Base-by-base conservation (phyloP, 2,113 vertebrate genomes). In the Phrynosoma blainvillii region DNA sequence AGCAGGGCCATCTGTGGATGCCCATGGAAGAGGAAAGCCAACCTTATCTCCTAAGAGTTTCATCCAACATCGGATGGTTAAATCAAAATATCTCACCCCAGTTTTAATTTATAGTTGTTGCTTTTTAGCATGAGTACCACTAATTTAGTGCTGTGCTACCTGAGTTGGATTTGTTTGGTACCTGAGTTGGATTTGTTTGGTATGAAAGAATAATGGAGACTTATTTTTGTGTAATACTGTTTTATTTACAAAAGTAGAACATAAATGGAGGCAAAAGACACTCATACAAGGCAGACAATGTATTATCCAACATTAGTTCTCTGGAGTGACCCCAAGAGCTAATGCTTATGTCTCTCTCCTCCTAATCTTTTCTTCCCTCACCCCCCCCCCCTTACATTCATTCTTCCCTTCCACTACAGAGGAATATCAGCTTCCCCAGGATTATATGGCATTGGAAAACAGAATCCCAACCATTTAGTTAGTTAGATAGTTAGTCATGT, bases 191-290 rank as follows among this genome's bases (percentile, higher is more conserved):
- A 84, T 73, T 84, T n/a, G n/a, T n/a, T n/a, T 59, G 21, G 70
- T n/a, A 59, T 75, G 47, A 74, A 30, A 56, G n/a, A 74, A 18
- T 11, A 32, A 13, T 74, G 6, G 12, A 75, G 32, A 25, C n/a
- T n/a, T 71, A 40, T 5, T 14, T 84, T 84, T 74, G 52, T 30
- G 30, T 27, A 16, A 62, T 75, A 59, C 40, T 62, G 52, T 14
- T 84, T 84, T 84, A 84, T 84, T 84, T 75, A 59, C 54, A 75
- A 59, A 62, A 75, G 70, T 54, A 32, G 25, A 73, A 54, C 82
- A 32, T 36, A 54, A 56, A n/a, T 47, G 30, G 40, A 20, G 66
- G 9, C 36, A 52, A 71, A 83, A 71, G 40, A 8, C 81, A 70
- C 81, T n/a, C 25, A 18, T 5, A 54, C 12, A 78, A 27, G 25